Base-by-base conservation (phyloP, 2,888 invertebrate species). In the Sesia bembeciformis region DNA sequence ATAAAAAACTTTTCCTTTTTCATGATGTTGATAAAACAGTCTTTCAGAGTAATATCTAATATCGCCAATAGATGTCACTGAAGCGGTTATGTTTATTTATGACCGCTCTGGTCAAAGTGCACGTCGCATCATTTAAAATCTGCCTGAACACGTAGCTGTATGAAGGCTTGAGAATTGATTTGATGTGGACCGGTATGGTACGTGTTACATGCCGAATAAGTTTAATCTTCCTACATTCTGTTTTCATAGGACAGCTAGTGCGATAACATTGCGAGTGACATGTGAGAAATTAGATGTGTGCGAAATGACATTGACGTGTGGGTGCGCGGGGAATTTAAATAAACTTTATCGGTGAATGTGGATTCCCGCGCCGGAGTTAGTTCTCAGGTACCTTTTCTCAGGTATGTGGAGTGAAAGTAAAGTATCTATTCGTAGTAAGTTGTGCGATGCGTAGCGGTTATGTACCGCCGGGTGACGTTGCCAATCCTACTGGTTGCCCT, bases 241-340 rank as follows among this genome's bases (percentile, higher is more conserved):
- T 46, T 8, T 46, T 46, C 46, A 23, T n/a, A 46, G 3, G 46
- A 46, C 23, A 46, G n/a, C 46, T 4, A 43, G n/a, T 8, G 43
- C 4, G 23, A 23, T 49, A 49, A 49, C 8, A 49, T 8, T n/a
- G 46, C 46, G 5, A 46, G 46, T 23, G 23, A 5, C 46, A 60
- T 63, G 63, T 60, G 58, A 64, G 55, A 40, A 57, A 51, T 41
- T 56, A 52, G 5, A 57, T 56, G 62, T 54, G 63, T 66, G 65
- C 59, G 63, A 60, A 66, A 62, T 77, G 81, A 81, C 76, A 76
- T 76, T 85, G 80, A 84, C 81, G 78, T 75, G 71, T 67, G 63
- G 68, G 65, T 62, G 70, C 76, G 85, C 85, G 86, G 80, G 81
- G 82, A 77, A 67, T 82, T 84, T 58, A 58, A 46, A 46, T 23